Evolutionary conservation across 2,888 invertebrate species (phyloP).

Genomic region (Stomorhina lunata): DNA sequence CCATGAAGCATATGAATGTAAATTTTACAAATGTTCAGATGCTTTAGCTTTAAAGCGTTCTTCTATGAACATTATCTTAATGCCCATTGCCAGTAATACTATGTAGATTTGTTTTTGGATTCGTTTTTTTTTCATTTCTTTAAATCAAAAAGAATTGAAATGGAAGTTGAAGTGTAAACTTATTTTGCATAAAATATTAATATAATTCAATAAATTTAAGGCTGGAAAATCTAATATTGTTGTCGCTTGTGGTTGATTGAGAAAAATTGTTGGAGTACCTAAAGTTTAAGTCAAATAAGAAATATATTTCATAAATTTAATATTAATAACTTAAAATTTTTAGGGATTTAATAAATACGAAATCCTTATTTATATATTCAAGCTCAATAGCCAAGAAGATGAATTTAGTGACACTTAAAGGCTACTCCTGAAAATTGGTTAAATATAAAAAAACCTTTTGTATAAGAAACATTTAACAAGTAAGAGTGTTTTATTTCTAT

Average conservation of each 20-base stretch:
- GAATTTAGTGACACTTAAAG: no score
- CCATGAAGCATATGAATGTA: constrained; percentile 16
- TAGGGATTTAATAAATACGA: no score
- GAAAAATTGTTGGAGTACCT: no score
- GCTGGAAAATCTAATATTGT: neutral
- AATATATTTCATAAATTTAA: no score
- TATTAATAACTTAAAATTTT: no score
- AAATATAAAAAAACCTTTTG: no score
- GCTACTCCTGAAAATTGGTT: no score
- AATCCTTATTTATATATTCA: no score
- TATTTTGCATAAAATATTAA: constrained; percentile 25
- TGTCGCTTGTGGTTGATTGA: neutral
- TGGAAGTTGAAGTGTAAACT: neutral
- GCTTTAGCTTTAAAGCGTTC: neutral
- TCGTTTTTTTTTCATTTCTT: neutral
- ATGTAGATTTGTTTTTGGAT: constrained; percentile 20
- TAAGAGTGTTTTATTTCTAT: no score
- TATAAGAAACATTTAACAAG: no score
- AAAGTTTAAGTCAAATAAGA: no score
- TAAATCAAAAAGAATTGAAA: neutral
- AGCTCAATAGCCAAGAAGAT: no score
- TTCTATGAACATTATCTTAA: neutral
- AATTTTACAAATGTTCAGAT: constrained; percentile 6
- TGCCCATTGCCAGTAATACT: constrained; percentile 23
- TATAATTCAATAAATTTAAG: constrained; percentile 24